Evolutionary conservation across 2,797 vertebrate species (phyloP).

Genomic region (Sebastes melanostomus): DNA sequence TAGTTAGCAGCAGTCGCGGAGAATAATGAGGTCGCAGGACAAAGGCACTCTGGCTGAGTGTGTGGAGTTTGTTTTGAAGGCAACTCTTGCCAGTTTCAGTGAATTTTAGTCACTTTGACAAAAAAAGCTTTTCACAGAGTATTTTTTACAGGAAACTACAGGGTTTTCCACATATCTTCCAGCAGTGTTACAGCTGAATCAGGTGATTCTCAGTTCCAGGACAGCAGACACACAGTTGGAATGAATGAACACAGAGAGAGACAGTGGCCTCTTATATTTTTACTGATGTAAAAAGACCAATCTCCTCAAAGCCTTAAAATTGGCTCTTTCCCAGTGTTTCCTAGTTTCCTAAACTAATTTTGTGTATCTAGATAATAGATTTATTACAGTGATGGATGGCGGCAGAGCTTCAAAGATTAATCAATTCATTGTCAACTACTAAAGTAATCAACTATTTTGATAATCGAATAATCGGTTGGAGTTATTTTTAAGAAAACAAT

Average conservation of each 20-base stretch:
- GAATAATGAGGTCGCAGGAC: slow-evolving; percentile 50
- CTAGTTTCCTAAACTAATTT: neutral
- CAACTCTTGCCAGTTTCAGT: neutral
- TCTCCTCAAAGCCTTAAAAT: neutral
- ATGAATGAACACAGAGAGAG: neutral
- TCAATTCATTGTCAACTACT: too few relatives aligned
- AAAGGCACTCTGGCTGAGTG: slow-evolving; percentile 36
- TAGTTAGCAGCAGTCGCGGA: slow-evolving; percentile 20
- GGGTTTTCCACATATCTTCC: neutral
- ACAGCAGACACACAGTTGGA: neutral
- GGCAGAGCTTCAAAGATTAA: too few relatives aligned
- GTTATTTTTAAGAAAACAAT: too few relatives aligned
- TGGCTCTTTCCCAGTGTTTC: neutral
- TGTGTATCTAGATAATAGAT: neutral
- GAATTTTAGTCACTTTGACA: slow-evolving; percentile 7
- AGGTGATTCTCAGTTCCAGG: too few relatives aligned
- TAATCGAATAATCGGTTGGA: too few relatives aligned
- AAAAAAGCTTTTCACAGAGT: neutral
- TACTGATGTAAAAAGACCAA: neutral
- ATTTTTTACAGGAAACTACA: neutral
- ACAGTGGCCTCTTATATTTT: neutral
- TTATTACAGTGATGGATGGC: neutral
- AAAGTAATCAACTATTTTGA: too few relatives aligned
- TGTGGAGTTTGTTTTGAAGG: slow-evolving; percentile 12
- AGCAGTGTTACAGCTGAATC: neutral